Percentiles rank a stretch among this genome's conserved stretches.
phyloP scores from a whole-genome alignment of 2,888 invertebrate species.

The Tachina grossa region DNA sequence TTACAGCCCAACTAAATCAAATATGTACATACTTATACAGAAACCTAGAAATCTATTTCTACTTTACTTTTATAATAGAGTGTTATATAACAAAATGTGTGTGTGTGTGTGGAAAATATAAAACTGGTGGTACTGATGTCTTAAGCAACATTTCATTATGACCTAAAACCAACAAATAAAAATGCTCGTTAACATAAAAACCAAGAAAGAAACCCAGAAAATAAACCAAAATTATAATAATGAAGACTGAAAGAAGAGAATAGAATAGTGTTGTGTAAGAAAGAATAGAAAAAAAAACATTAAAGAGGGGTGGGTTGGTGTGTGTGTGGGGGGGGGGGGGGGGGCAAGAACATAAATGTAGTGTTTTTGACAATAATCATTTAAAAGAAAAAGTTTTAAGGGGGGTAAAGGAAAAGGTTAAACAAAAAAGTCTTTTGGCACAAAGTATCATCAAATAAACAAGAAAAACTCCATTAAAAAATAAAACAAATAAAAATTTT shows the following conservation, averaged over 20 bases:
- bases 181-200: slow-evolving; percentile 30
- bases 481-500: not conserved
- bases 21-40: not conserved
- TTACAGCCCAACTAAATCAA: slow-evolving; percentile 11
- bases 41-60: slow-evolving; percentile 2
- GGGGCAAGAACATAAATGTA: slow-evolving; percentile 9
- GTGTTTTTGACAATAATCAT: slow-evolving; percentile 3
- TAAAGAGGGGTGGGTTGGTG: slow-evolving; percentile 2
- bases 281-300: not conserved
- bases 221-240: slow-evolving; percentile 38
- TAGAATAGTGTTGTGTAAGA: not conserved
- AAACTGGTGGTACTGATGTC: slow-evolving; percentile 24
- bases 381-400: not conserved
- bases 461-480: slow-evolving; percentile 45
- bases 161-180: slow-evolving; percentile 50
- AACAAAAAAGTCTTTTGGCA: slow-evolving; percentile 10
- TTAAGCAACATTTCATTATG: slow-evolving; percentile 38
- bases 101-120: slow-evolving; percentile 35
- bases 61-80: slow-evolving; percentile 2
- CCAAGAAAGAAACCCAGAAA: slow-evolving; percentile 47
- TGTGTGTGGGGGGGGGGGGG: too few relatives aligned
- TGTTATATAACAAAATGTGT: slow-evolving; percentile 23
- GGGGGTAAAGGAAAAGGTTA: not conserved
- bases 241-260: slow-evolving; percentile 3
- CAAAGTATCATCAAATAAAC: slow-evolving; percentile 45